phyloP scores from a whole-genome alignment of 1,140 invertebrate genomes.

The Apis dorsata region DNA sequence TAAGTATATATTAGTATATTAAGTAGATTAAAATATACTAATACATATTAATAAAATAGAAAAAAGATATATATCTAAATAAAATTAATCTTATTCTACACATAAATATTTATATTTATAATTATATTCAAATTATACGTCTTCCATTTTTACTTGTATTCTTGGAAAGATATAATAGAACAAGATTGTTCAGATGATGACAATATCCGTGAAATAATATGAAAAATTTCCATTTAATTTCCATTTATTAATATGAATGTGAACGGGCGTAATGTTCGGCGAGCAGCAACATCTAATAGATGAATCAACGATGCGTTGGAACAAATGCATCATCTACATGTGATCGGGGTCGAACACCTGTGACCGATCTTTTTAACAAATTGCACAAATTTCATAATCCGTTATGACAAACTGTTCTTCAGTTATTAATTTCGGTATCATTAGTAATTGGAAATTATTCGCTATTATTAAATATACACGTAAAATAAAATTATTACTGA shows the following conservation, averaged over 20 bases:
- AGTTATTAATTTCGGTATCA: neutral
- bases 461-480: neutral
- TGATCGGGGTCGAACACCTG: constrained; percentile 45
- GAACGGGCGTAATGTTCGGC: constrained; percentile 46
- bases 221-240: constrained; percentile 46
- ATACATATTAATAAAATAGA: too few species aligned
- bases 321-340: constrained; percentile 60
- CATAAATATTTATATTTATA: too few species aligned
- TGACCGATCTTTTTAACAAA: constrained; percentile 43
- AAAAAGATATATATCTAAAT: neutral
- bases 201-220: constrained; percentile 13
- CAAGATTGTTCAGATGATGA: neutral
- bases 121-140: neutral
- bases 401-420: neutral
- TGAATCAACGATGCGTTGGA: constrained; percentile 53
- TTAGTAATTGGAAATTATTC: neutral
- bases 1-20: too few species aligned
- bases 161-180: neutral
- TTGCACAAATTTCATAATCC: neutral
- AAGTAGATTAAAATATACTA: too few species aligned
- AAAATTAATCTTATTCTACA: neutral
- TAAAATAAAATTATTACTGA: neutral
- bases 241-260: constrained; percentile 58
- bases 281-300: constrained; percentile 39
- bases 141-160: neutral